Evolutionary conservation across 2,797 vertebrate species (phyloP).

Genomic region (Thripadectes ignobilis): DNA sequence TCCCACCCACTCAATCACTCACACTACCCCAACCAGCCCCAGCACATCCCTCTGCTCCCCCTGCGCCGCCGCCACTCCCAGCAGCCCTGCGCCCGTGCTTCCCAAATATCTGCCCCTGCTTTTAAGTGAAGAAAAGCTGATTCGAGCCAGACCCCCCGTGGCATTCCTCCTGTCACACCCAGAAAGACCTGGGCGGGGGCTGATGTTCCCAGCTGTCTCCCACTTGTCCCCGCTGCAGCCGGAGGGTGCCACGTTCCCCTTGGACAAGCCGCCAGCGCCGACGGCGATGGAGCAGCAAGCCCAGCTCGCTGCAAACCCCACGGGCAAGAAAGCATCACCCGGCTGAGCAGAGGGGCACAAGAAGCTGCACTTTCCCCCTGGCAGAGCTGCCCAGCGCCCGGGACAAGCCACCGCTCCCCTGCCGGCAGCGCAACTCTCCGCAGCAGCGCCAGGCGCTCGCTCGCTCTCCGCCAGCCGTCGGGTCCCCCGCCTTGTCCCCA

Average conservation of each 20-base stretch:
- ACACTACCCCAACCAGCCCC: neutral
- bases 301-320: neutral
- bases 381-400: neutral
- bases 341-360: neutral
- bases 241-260: neutral
- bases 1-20: neutral
- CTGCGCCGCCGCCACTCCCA: rapidly evolving
- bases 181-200: rapidly evolving
- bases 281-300: neutral
- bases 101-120: neutral
- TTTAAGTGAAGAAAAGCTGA: neutral
- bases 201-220: neutral
- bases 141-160: neutral
- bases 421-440: rapidly evolving
- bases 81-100: neutral
- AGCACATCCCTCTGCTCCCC: neutral
- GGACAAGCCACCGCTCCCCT: neutral
- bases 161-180: neutral
- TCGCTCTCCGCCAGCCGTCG: neutral
- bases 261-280: rapidly evolving
- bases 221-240: neutral
- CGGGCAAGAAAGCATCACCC: neutral
- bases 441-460: neutral
- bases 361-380: neutral
- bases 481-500: neutral